phyloP scores from a whole-genome alignment of 2,113 vertebrate species.

The Myotis yumanensis region DNA sequence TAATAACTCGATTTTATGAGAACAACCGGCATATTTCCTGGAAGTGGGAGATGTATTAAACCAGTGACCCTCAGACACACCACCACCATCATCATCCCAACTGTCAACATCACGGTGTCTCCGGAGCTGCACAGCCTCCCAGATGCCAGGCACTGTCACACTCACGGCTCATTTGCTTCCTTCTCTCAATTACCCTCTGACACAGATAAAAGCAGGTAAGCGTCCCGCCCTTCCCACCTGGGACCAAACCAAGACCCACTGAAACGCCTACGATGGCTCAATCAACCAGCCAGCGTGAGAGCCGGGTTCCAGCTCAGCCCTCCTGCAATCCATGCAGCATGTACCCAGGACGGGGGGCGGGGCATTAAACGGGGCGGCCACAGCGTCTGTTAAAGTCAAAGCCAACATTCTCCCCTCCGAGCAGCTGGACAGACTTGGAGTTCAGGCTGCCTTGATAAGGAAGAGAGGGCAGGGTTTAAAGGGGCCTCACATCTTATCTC shows the following conservation, averaged over 20 bases:
- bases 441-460: neutral
- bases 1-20: neutral
- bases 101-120: neutral
- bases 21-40: conserved; percentile 32
- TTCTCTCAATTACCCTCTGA: neutral
- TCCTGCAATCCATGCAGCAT: neutral
- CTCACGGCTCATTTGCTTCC: neutral
- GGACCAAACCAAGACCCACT: neutral
- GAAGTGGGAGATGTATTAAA: neutral
- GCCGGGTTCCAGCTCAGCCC: neutral
- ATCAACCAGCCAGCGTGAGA: neutral
- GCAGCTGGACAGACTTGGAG: neutral
- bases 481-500: neutral
- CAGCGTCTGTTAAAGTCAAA: neutral
- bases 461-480: neutral
- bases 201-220: neutral
- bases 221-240: neutral
- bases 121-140: neutral
- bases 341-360: no score
- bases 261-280: neutral
- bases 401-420: neutral
- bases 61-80: neutral
- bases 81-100: neutral
- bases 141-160: neutral
- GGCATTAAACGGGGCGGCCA: neutral